Conservation (phyloP, 2,888 invertebrate genomes). For the Athrips mouffetella region DNA sequence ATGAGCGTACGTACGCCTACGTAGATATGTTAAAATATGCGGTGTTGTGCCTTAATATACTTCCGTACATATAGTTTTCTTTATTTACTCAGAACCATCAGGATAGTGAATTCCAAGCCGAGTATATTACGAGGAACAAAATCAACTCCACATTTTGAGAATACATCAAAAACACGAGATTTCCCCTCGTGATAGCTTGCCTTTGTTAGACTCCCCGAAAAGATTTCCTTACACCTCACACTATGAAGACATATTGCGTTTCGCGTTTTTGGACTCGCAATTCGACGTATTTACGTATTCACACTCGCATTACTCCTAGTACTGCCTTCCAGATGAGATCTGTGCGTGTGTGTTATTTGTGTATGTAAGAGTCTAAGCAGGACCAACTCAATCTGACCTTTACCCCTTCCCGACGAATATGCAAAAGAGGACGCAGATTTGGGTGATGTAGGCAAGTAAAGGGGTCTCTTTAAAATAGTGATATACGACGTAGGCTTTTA, state of each 20-base stretch:
- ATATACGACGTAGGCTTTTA: conserved; percentile 64
- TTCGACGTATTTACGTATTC: conserved; percentile 76
- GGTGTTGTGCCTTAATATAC: too few species aligned
- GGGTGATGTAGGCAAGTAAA: conserved; percentile 64
- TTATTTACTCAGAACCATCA: not conserved
- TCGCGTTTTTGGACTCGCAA: conserved; percentile 77
- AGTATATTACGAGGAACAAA: conserved; percentile 21
- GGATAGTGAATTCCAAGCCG: conserved; percentile 6
- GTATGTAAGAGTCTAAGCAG: conserved; percentile 63
- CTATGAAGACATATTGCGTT: conserved; percentile 77
- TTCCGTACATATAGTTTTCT: not conserved
- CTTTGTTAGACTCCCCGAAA: conserved; percentile 65
- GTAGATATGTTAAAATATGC: too few species aligned
- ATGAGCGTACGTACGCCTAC: too few species aligned
- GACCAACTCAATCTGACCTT: conserved; percentile 52
- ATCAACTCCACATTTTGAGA: conserved; percentile 42
- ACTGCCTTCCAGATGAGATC: conserved; percentile 70
- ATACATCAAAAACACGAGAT: conserved; percentile 59
- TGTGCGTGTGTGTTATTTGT: conserved; percentile 54
- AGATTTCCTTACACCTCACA: conserved; percentile 65
- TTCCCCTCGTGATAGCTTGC: conserved; percentile 57
- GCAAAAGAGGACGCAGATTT: conserved; percentile 50
- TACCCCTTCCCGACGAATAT: conserved; percentile 43
- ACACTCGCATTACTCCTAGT: conserved; percentile 74
- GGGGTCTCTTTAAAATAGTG: conserved; percentile 60